Evolutionary conservation across 2,888 invertebrate species (phyloP).

Genomic region (Argynnis bischoffii): DNA sequence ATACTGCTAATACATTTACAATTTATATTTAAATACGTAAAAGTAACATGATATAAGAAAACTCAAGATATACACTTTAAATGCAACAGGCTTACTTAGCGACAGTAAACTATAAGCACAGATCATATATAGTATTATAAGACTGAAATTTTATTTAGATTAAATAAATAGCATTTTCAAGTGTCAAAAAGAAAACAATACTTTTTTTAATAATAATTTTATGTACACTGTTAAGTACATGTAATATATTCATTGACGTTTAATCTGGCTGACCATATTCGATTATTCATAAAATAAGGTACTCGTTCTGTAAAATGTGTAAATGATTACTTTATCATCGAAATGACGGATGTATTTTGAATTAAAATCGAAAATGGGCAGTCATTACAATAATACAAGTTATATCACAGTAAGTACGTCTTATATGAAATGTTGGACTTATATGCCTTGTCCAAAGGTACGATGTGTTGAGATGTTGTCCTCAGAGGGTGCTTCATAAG

Average conservation of each 20-base stretch:
- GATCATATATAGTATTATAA: no score
- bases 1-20: conserved; percentile 25
- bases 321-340: background rate
- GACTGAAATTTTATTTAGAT: conserved; percentile 17
- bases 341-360: background rate
- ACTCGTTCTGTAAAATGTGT: conserved; percentile 1
- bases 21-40: background rate
- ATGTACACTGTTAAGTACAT: conserved; percentile 51
- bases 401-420: conserved; percentile 33
- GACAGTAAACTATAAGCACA: no score
- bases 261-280: conserved; percentile 57
- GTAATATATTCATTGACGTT: conserved; percentile 51
- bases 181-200: conserved; percentile 5
- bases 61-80: no score
- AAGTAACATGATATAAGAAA: no score
- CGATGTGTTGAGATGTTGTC: conserved; percentile 53
- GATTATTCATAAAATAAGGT: conserved; percentile 8
- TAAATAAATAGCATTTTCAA: background rate
- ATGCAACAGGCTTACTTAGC: no score
- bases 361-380: conserved; percentile 44
- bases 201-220: conserved; percentile 54
- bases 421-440: conserved; percentile 32
- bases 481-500: conserved; percentile 65
- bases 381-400: conserved; percentile 52
- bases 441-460: conserved; percentile 52